Percentiles rank a stretch among this genome's conserved stretches.
These are phyloP conservation scores for Danaus chrysippus DNA, from an alignment of 2,888 invertebrate species.

Conservation along the genomic window DNA sequence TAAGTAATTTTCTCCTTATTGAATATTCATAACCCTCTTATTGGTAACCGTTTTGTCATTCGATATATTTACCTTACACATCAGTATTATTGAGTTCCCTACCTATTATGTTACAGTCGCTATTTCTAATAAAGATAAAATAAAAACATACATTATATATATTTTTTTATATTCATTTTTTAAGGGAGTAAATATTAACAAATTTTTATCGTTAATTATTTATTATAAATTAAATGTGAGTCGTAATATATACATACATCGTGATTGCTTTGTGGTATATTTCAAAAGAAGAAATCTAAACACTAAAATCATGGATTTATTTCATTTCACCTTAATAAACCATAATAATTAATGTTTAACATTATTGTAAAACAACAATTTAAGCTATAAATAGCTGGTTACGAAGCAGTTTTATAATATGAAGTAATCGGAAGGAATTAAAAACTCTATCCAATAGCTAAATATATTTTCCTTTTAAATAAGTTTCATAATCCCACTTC, in stretches of 20 bases:
- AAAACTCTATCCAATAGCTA: not conserved
- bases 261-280: not conserved
- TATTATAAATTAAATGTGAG: too few relatives aligned
- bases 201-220: too few relatives aligned
- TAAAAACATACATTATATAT: too few relatives aligned
- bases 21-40: constrained; percentile 17
- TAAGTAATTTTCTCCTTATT: constrained; percentile 14
- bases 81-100: not conserved
- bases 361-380: too few relatives aligned
- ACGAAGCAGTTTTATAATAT: too few relatives aligned
- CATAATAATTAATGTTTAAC: too few relatives aligned
- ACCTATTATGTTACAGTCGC: not conserved
- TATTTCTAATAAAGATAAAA: not conserved
- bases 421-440: not conserved
- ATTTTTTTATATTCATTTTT: too few relatives aligned
- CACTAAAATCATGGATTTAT: too few relatives aligned
- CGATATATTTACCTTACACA: not conserved
- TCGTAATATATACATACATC: too few relatives aligned
- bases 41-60: not conserved
- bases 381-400: too few relatives aligned
- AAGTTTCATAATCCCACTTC: constrained; percentile 21
- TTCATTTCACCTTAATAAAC: too few relatives aligned
- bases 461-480: constrained; percentile 10
- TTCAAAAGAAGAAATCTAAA: not conserved
- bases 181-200: too few relatives aligned